These are phyloP conservation scores for Melanotaenia trifasciata DNA, from an alignment of 2,797 vertebrate genomes.

Conservation along the genomic window DNA sequence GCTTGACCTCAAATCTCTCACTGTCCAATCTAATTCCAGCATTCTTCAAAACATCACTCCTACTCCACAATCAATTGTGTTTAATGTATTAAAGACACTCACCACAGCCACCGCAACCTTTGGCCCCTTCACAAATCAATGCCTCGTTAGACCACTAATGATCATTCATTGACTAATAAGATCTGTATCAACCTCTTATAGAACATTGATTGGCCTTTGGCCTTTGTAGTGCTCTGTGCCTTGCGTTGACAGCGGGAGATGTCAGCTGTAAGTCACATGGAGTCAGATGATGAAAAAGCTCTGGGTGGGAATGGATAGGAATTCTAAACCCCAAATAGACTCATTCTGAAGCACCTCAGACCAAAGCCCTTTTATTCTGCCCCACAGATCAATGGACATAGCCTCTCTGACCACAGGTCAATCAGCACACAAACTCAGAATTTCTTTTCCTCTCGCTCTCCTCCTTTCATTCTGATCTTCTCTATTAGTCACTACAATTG, in stretches of 20 bases:
- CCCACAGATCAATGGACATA: constrained; percentile 78
- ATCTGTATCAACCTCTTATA: constrained; percentile 82
- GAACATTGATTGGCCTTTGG: constrained; percentile 80
- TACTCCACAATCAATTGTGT: constrained; percentile 77
- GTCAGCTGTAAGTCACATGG: constrained; percentile 79
- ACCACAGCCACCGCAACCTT: constrained; percentile 75
- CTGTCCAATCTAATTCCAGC: constrained; percentile 63
- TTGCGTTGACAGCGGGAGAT: constrained; percentile 70
- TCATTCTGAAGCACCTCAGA: constrained; percentile 80
- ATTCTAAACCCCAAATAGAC: constrained; percentile 77
- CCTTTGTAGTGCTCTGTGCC: constrained; percentile 66
- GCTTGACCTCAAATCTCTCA: constrained; percentile 65
- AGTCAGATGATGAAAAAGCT: constrained; percentile 81
- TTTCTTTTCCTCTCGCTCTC: constrained; percentile 44
- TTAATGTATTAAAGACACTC: constrained; percentile 83
- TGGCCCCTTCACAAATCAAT: constrained; percentile 78
- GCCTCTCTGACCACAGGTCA: constrained; percentile 77
- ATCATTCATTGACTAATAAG: constrained; percentile 86
- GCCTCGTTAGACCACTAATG: constrained; percentile 82
- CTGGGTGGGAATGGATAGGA: constrained; percentile 72
- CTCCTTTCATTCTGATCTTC: constrained; percentile 62
- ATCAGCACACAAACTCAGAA: constrained; percentile 66
- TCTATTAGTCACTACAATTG: constrained; percentile 70
- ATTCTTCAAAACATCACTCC: constrained; percentile 68
- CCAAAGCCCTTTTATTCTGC: constrained; percentile 67